Base-by-base conservation (phyloP, 1,140 invertebrate species). In the Amyelois transitella region DNA sequence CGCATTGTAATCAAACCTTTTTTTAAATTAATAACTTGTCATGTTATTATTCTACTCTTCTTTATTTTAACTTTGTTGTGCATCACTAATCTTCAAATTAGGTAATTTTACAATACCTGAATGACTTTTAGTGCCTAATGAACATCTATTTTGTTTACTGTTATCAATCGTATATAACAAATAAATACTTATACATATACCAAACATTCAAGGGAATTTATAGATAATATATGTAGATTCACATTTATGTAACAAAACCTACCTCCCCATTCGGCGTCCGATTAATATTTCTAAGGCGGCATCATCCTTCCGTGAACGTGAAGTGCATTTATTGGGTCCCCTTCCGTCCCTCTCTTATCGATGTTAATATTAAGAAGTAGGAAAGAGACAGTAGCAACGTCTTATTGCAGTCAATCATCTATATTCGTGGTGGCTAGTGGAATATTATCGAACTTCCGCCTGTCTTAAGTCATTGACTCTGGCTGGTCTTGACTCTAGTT, bases 261-360 rank as follows among this genome's bases (percentile, higher is more conserved):
- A 38, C 32, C 32, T 38, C 32, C 32, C 7, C 32, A 38, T 38
- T 38, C 32, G 32, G 32, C 4, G 32, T 14, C 55, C 68, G 67
- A 81, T 86, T 86, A 81, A 78, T 86, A 86, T 83, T 83, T 79
- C 70, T 75, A 52, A 60, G 51, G 63, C 63, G 63, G 61, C 77
- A 75, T 81, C 70, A 81, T 75, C 61, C 77, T 86, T 86, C 82
- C 82, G 81, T 59, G 78, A 77, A 81, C 82, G 82, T 86, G 82
- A 47, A 68, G 59, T 72, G 80, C 75, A 83, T 83, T 77, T 73
- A 75, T 76, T 76, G 64, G 54, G 28, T 24, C 19, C 43, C 68
- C 48, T 55, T 51, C 53, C 52, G 25, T 74, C 77, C 54, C 58
- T 62, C 20, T 72, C 62, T 53, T 6, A 21, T 56, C 18, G 50